Base-by-base conservation (phyloP, 1,140 invertebrate genomes). In the Chrysopa pallens region DNA sequence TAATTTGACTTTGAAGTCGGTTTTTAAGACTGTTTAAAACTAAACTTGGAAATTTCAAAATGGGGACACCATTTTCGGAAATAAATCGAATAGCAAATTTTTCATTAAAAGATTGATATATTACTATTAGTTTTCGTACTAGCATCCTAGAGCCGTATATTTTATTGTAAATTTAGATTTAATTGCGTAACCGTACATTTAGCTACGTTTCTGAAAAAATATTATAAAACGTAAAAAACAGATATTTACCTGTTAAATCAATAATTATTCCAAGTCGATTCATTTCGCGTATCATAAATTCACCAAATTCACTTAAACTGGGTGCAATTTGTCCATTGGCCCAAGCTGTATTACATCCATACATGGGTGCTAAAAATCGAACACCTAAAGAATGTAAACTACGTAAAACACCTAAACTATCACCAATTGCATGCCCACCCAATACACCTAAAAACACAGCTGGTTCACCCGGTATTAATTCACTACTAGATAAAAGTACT, bases 251-350 rank as follows among this genome's bases (percentile, higher is more conserved):
- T 1, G 80, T 80, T 31, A 86, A 64, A 56, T 86, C 83, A 12
- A 85, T 74, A 31, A 86, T 57, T 80, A 85, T 85, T 4, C 83
- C 83, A 14, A 81, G 56, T 37, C 78, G 64, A 52, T 80, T 80
- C 57, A 81, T 66, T 54, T 81, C 78, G 42, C 63, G 66, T 4
- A 80, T 70, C 17, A 80, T 69, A 4, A 67, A 70, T 68, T 79
- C 59, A 0, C 60, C 65, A 38, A 60, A 66, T 15, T 29, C 35
- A 29, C 11, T 23, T 12, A 43, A 36, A 27, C 35, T 28, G 11
- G 54, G 49, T 6, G 59, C 56, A 23, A 23, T 23, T 23, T 23
- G 17, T 5, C 17, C 17, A 6, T 57, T 50, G 5, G 58, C 59
- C 80, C 80, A 84, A 13, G 78, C 77, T 8, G 78, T 81, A 47